Evolutionary conservation across 2,113 vertebrate species (phyloP).

Genomic region (Upupa epops): DNA sequence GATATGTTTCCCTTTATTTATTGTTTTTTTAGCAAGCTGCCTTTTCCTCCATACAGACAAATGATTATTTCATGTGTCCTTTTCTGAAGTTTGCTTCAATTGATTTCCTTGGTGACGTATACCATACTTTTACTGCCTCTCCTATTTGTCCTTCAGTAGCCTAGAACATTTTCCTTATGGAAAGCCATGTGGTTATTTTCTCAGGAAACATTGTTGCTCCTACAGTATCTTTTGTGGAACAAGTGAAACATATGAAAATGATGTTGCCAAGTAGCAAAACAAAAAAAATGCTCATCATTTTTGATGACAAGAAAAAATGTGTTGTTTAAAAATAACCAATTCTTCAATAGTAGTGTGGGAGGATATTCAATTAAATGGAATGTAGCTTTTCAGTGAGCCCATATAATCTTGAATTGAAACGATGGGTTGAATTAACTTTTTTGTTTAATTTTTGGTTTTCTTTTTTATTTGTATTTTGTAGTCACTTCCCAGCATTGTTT

Average conservation of each 20-base stretch:
- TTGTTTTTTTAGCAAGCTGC: neutral
- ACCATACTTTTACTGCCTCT: conserved; percentile 52
- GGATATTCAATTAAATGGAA: neutral
- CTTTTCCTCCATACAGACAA: neutral
- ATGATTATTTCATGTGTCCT: conserved; percentile 32
- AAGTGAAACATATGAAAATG: conserved; percentile 31
- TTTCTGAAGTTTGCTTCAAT: conserved; percentile 47
- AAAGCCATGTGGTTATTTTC: conserved; percentile 15
- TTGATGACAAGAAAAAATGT: conserved; percentile 9
- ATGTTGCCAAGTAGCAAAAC: conserved; percentile 10
- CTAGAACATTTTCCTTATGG: neutral
- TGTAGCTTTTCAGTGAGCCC: neutral
- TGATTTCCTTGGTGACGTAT: conserved; percentile 40
- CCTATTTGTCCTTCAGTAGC: neutral
- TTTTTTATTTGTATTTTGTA: neutral
- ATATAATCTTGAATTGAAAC: neutral
- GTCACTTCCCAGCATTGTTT: neutral
- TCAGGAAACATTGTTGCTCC: conserved; percentile 36
- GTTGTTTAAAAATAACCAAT: conserved; percentile 26
- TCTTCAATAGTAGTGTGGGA: neutral
- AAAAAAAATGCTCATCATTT: conserved; percentile 39
- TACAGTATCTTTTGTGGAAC: no score
- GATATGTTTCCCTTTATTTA: neutral
- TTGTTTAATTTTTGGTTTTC: neutral
- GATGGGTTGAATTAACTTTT: neutral